Base-by-base conservation (phyloP, 2,888 invertebrate genomes). In the Melinaea menophilus region DNA sequence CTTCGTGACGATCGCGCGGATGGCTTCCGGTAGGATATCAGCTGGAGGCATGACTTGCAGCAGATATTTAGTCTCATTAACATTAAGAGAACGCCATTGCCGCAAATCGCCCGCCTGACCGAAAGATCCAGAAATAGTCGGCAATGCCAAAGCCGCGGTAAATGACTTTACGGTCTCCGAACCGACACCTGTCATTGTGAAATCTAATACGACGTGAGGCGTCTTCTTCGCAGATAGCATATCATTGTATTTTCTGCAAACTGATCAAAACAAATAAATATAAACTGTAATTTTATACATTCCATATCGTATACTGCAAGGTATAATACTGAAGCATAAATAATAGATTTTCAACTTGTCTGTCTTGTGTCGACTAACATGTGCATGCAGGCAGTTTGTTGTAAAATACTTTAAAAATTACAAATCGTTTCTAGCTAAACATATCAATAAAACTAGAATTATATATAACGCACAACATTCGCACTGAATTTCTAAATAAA, bases 91-190 rank as follows among this genome's bases (percentile, higher is more conserved):
- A 41, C 95, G 92, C 97, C 97, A 97, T 77, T 96, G 95, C 59
- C 95, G 82, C 56, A 97, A 85, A 84, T 97, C 97, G 0, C 95
- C 96, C 54, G 93, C 93, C 80, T 96, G 96, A 0, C 97, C 97
- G 77, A 95, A 97, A 5, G 97, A 96, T 0, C 95, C 95, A 64
- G 95, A 95, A 56, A 97, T 92, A 1, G 97, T 97, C 0, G 97
- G 97, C 70, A 97, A 78, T 0, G 93, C 95, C 62, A 97, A 81
- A 1, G 96, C 95, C 22, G 94, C 93, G 3, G 95, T 94, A 79
- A 97, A 95, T 0, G 96, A 95, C 82, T 97, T 96, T 3, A 96
- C 95, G 0, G 95, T 95, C 86, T 97, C 97, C 0, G 96, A 96
- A 13, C 95, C 94, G 45, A 95, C 91, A 3, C 96, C 96, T 4